These are phyloP conservation scores for Drosophila hawaiiensis DNA, from an alignment of 2,888 invertebrate species.

Conservation along the genomic window DNA sequence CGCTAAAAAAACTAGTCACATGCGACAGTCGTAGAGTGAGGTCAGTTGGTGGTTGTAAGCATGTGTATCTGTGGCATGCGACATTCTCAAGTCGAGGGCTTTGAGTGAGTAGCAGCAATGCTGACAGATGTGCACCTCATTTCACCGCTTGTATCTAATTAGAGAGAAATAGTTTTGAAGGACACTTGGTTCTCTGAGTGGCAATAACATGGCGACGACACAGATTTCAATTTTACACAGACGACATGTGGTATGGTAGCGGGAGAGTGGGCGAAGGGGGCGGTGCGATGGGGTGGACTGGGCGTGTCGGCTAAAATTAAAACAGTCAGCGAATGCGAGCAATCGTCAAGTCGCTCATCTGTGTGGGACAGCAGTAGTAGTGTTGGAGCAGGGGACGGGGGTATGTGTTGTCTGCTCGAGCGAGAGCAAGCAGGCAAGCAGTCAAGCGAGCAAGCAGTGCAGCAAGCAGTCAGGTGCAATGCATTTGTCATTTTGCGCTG, in stretches of 20 bases:
- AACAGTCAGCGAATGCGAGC: constrained; percentile 19
- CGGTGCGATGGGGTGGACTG: not conserved
- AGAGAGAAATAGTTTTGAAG: constrained; percentile 82
- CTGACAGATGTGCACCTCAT: constrained; percentile 49
- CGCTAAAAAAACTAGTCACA: not conserved
- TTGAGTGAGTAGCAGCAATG: constrained; percentile 2
- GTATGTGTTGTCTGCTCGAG: not conserved
- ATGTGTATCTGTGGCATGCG: constrained; percentile 2
- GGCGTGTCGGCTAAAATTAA: constrained; percentile 43
- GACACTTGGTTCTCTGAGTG: constrained; percentile 70
- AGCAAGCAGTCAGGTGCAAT: constrained; percentile 54
- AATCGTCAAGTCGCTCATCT: constrained; percentile 35
- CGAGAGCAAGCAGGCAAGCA: constrained; percentile 44
- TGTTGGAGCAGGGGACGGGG: not conserved
- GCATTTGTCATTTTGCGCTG: constrained; percentile 20
- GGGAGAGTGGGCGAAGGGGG: not conserved
- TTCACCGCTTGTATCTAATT: constrained; percentile 79
- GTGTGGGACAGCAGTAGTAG: not conserved
- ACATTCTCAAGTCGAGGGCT: not conserved
- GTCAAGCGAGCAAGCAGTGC: constrained; percentile 22
- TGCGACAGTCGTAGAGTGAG: not conserved
- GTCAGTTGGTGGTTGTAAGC: not conserved
- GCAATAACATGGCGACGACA: constrained; percentile 63
- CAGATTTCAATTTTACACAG: constrained; percentile 41
- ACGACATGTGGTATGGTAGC: not conserved